These are phyloP conservation scores for Apotomis betuletana DNA, from an alignment of 2,888 invertebrate genomes.

Conservation along the genomic window DNA sequence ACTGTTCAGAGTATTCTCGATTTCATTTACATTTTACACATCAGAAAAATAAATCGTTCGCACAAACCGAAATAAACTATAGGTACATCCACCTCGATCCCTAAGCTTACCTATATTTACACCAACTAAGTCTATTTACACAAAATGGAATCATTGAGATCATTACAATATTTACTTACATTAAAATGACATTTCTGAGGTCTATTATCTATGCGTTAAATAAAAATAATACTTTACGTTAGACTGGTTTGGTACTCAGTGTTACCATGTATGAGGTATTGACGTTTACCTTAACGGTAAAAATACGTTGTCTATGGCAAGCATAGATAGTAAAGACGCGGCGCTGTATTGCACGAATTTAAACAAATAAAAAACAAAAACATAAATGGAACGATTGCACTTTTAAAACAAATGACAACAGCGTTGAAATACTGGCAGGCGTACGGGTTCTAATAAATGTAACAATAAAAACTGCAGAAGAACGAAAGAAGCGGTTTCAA, in stretches of 20 bases:
- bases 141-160: conserved; percentile 82
- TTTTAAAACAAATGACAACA: conserved; percentile 50
- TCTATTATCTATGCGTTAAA: conserved; percentile 64
- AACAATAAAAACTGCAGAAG: conserved; percentile 14
- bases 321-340: conserved; percentile 48
- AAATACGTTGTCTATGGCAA: conserved; percentile 48
- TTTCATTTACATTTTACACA: conserved; percentile 38
- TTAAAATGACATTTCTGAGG: conserved; percentile 71
- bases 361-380: conserved; percentile 44
- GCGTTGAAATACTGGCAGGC: conserved; percentile 23
- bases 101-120: conserved; percentile 71
- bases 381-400: conserved; percentile 44
- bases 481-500: background rate
- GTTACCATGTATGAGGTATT: conserved; percentile 72
- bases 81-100: conserved; percentile 53
- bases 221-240: conserved; percentile 78
- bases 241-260: conserved; percentile 76
- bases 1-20: conserved; percentile 35
- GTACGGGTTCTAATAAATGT: conserved; percentile 6
- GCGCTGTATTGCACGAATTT: conserved; percentile 56
- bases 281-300: conserved; percentile 49
- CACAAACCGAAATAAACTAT: conserved; percentile 56
- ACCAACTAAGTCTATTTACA: conserved; percentile 74
- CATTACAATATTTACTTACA: conserved; percentile 74
- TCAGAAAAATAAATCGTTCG: conserved; percentile 47